A percentile compares a stretch with the other conserved stretches of the same genome.
phyloP scores from a whole-genome alignment of 2,888 invertebrate species.

The Rambutsinella grinnellia region DNA sequence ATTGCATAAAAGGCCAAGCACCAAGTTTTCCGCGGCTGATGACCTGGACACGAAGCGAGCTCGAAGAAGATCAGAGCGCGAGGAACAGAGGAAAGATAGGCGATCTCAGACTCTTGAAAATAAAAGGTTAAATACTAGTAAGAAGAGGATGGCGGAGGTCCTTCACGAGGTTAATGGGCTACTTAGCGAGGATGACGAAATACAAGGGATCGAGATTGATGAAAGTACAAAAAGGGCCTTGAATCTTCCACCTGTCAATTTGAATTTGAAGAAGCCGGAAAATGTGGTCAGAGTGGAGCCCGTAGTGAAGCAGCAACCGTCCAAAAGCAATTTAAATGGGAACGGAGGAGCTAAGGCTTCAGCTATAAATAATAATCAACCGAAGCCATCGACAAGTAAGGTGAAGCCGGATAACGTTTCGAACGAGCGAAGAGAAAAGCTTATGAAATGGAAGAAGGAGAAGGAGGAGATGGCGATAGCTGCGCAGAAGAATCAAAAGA shows the following conservation, averaged over 20 bases:
- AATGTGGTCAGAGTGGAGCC: not conserved
- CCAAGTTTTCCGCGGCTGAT: constrained; percentile 27
- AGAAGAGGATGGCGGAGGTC: constrained; percentile 2
- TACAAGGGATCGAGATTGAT: constrained; percentile 19
- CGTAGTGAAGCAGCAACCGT: not conserved
- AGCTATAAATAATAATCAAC: not conserved
- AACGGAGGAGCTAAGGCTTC: not conserved
- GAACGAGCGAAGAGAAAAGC: constrained; percentile 33
- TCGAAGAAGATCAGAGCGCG: not conserved
- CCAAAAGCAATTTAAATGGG: not conserved
- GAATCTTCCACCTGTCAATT: not conserved
- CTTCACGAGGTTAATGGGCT: constrained; percentile 13
- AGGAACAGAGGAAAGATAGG: constrained; percentile 23
- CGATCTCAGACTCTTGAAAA: constrained; percentile 37
- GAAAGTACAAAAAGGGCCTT: too few relatives aligned
- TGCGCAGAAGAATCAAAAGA: constrained; percentile 2
- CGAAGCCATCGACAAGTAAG: not conserved
- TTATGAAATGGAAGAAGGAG: constrained; percentile 58
- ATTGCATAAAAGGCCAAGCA: constrained; percentile 49
- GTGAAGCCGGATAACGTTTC: constrained; percentile 2
- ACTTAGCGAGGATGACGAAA: not conserved
- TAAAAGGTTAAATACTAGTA: too few relatives aligned
- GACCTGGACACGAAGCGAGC: constrained; percentile 25
- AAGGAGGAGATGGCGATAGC: constrained; percentile 30
- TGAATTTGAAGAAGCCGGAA: not conserved